Evolutionary conservation across 2,113 vertebrate genomes (phyloP), one percentile per base, ranked within the genome.

Genomic region (Hemicordylus capensis): DNA sequence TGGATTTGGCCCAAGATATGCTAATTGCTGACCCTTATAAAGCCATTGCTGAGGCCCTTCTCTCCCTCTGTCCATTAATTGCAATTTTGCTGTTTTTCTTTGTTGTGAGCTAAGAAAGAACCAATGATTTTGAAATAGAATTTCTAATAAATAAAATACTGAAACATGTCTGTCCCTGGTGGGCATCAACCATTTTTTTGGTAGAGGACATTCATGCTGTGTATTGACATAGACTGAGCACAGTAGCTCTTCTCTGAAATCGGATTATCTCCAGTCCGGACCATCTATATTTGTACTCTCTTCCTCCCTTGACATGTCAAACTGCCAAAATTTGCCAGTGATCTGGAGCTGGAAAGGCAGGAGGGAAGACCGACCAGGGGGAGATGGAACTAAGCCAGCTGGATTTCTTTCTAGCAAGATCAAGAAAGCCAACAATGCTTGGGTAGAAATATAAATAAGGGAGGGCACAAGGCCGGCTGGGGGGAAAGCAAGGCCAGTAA

Each of bases 401-500:
- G 56, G 85, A 64, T 24, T 64, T 14, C 0, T 76, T 66, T 94
- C 92, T 93, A 90, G 93, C 87, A 92, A 48, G 64, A 84, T 89
- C 91, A 91, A 67, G 73, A 89, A 67, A 92, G 90, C 81, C 69
- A 67, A 1, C 69, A 85, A 84, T 88, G 56, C 85, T 81, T 86
- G 70, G n/a, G 76, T 0, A 31, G 54, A 82, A 63, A 31, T 82
- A 76, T 92, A 93, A 93, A 93, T 59, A 91, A 1, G 39, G 82
- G 78, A 85, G 82, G 84, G 70, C 87, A 87, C n/a, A 88, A 79
- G 91, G 82, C 88, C 86, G 58, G 48, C 88, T 91, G 48, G 1
- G 48, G 1, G 84, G 90, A 90, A 89, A 85, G 87, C 90, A 87
- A 93, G 93, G 87, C 92, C 92, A 80, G 88, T 85, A 88, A 67